A percentile compares a stretch with the other conserved stretches of the same genome.
Conservation (phyloP, 2,113 vertebrate genomes). For the Rhinolophus sinicus region DNA sequence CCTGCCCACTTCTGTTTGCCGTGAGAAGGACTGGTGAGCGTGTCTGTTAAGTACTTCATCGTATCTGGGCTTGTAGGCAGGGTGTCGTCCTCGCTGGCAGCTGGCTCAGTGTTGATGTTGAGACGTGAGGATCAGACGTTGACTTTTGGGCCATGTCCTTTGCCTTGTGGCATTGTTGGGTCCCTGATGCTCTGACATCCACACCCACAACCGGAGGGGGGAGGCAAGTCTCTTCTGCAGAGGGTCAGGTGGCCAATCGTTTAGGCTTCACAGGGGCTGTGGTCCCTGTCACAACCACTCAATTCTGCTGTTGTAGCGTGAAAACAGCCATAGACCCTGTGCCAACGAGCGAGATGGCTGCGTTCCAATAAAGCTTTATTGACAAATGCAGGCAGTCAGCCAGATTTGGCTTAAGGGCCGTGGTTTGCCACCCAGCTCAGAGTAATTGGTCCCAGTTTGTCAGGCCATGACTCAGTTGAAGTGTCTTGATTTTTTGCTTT, state of each 20-base stretch:
- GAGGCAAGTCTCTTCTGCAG: fast-evolving
- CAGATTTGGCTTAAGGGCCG: fast-evolving
- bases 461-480: fast-evolving
- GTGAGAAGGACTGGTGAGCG: fast-evolving
- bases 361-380: neutral
- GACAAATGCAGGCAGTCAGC: fast-evolving
- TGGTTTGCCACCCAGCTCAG: fast-evolving
- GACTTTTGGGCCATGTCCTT: neutral
- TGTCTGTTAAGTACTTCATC: fast-evolving
- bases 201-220: fast-evolving
- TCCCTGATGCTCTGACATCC: fast-evolving
- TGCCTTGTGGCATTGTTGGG: fast-evolving
- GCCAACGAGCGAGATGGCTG: fast-evolving
- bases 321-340: fast-evolving
- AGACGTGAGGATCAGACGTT: neutral
- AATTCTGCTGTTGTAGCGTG: fast-evolving
- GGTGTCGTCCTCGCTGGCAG: fast-evolving
- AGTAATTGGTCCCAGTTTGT: fast-evolving
- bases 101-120: fast-evolving
- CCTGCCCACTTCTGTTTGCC: fast-evolving
- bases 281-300: fast-evolving
- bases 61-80: fast-evolving
- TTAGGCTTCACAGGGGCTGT: fast-evolving
- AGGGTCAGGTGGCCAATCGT: fast-evolving
- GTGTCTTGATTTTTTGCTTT: neutral